These are phyloP conservation scores for Asobara japonica DNA, from an alignment of 1,140 invertebrate genomes.

Conservation along the genomic window DNA sequence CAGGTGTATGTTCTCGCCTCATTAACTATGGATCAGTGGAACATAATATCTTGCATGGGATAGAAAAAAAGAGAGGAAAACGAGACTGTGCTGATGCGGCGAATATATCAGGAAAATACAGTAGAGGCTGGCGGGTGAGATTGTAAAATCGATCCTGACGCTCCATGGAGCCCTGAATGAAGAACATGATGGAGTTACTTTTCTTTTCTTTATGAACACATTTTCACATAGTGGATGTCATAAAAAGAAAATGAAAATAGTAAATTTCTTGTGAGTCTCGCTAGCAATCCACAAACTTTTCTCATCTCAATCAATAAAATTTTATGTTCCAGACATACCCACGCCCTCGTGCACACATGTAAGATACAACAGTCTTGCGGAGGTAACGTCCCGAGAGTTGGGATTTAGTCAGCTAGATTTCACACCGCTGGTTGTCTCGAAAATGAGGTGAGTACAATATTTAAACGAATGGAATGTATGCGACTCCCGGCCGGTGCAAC, in stretches of 20 bases:
- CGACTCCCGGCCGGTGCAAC: too few relatives aligned
- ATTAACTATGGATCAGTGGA: slow-evolving; percentile 57
- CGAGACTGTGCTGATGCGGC: background rate
- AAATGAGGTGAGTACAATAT: slow-evolving; percentile 66
- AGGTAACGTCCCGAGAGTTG: slow-evolving; percentile 58
- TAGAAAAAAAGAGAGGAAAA: slow-evolving; percentile 16
- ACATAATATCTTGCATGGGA: slow-evolving; percentile 36
- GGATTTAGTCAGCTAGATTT: slow-evolving; percentile 60
- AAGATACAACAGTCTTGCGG: slow-evolving; percentile 60
- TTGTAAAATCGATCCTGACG: slow-evolving; percentile 56
- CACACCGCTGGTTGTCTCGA: slow-evolving; percentile 63
- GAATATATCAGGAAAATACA: slow-evolving; percentile 20
- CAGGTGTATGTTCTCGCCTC: slow-evolving; percentile 53
- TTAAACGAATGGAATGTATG: too few relatives aligned
- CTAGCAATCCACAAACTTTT: background rate
- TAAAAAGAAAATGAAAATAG: background rate
- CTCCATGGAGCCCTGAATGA: slow-evolving; percentile 31
- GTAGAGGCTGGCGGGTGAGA: slow-evolving; percentile 37
- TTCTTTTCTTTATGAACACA: background rate
- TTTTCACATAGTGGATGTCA: background rate
- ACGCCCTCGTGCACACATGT: slow-evolving; percentile 55
- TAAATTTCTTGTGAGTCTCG: background rate
- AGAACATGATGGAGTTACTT: background rate
- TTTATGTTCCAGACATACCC: slow-evolving; percentile 52
- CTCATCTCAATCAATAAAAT: slow-evolving; percentile 26